Evolutionary conservation across 1,140 invertebrate genomes (phyloP).

Genomic region (Bombus breviceps): DNA sequence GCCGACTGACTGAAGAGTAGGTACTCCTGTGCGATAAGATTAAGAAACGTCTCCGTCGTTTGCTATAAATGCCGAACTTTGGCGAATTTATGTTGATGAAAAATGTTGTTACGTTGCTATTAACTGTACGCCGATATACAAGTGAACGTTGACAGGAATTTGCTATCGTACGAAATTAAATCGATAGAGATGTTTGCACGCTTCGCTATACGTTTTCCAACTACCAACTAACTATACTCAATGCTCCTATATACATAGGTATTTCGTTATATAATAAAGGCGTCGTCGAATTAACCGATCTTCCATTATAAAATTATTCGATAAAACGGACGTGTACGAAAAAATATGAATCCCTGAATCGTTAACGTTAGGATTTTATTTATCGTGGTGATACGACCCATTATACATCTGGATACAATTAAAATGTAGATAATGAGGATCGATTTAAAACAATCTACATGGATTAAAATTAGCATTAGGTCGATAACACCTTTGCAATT

Average conservation of each 20-base stretch:
- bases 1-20: constrained; percentile 6
- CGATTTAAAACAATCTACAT: neutral
- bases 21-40: constrained; percentile 55
- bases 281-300: neutral
- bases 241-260: too few species aligned
- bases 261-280: too few species aligned
- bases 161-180: too few species aligned
- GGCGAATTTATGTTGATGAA: neutral
- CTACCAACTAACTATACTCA: too few species aligned
- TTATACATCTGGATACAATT: neutral
- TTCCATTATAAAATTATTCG: neutral
- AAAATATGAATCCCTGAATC: neutral
- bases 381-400: neutral
- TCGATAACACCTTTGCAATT: neutral
- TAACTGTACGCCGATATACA: too few species aligned
- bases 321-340: neutral
- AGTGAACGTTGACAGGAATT: too few species aligned
- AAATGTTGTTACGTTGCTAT: too few species aligned
- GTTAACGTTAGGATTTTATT: neutral
- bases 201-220: neutral
- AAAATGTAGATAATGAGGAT: neutral
- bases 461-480: neutral
- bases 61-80: neutral
- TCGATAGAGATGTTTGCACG: too few species aligned
- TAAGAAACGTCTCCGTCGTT: constrained; percentile 34